A percentile compares a stretch with the other conserved stretches of the same genome.
These are phyloP conservation scores for Hemibagrus wyckioides DNA, from an alignment of 2,113 vertebrate species.

Conservation along the genomic window DNA sequence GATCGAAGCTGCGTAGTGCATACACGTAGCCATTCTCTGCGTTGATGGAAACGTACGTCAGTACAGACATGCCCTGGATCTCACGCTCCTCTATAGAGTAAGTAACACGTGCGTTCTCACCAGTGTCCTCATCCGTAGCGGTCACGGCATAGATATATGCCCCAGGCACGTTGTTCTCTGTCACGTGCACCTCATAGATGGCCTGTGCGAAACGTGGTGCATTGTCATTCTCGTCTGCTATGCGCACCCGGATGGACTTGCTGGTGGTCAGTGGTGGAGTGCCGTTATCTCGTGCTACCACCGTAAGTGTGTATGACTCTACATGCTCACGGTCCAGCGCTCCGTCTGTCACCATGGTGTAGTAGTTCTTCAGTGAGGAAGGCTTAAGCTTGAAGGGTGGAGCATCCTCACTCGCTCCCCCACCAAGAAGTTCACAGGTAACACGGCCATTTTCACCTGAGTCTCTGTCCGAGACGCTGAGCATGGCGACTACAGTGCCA, in stretches of 20 bases:
- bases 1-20: slow-evolving; percentile 95
- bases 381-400: slow-evolving; percentile 93
- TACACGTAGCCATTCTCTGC: slow-evolving; percentile 96
- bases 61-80: slow-evolving; percentile 95
- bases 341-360: slow-evolving; percentile 93
- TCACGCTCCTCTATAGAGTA: slow-evolving; percentile 96
- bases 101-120: slow-evolving; percentile 88
- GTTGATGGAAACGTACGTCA: slow-evolving; percentile 97
- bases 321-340: slow-evolving; percentile 88
- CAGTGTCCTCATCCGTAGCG: slow-evolving; percentile 88
- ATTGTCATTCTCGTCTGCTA: slow-evolving; percentile 96
- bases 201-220: slow-evolving; percentile 90
- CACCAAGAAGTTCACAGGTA: slow-evolving; percentile 87
- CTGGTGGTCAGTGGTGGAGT: slow-evolving; percentile 85
- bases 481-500: slow-evolving; percentile 93
- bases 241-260: slow-evolving; percentile 92
- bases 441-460: slow-evolving; percentile 92
- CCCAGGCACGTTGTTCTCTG: slow-evolving; percentile 95
- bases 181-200: slow-evolving; percentile 92
- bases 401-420: slow-evolving; percentile 63
- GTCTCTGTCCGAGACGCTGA: slow-evolving; percentile 95
- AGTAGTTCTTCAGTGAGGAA: slow-evolving; percentile 90
- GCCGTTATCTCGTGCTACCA: slow-evolving; percentile 89
- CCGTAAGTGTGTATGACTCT: slow-evolving; percentile 88
- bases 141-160: slow-evolving; percentile 95